phyloP scores from a whole-genome alignment of 2,113 vertebrate genomes.

The Cyphomyrus plagiostoma region DNA sequence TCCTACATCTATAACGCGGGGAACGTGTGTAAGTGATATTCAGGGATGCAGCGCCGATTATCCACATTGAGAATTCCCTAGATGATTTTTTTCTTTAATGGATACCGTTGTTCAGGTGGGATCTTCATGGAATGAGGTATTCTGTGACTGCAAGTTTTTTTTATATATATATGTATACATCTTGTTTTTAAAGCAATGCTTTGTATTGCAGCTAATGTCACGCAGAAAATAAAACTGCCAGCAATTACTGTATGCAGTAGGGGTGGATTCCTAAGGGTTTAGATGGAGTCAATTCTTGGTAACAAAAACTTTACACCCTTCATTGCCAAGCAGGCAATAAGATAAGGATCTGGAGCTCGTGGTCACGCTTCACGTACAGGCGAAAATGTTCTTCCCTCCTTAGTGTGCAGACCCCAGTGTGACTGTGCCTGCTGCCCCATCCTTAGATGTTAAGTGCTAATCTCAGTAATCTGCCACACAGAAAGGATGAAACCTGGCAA shows the following conservation, averaged over 20 bases:
- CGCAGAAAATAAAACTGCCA: slow-evolving; percentile 46
- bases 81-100: slow-evolving; percentile 46
- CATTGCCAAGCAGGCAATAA: background rate
- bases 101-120: slow-evolving; percentile 55
- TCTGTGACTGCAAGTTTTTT: slow-evolving; percentile 55
- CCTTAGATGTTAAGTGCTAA: slow-evolving; percentile 29
- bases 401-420: slow-evolving; percentile 11
- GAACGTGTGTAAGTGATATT: slow-evolving; percentile 55
- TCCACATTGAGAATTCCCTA: slow-evolving; percentile 57
- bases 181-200: slow-evolving; percentile 62
- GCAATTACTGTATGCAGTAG: slow-evolving; percentile 27
- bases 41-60: slow-evolving; percentile 58
- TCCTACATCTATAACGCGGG: slow-evolving; percentile 59
- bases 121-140: slow-evolving; percentile 69
- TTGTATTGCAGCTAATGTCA: slow-evolving; percentile 54
- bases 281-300: slow-evolving; percentile 6
- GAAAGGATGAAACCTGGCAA: background rate
- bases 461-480: background rate
- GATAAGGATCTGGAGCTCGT: background rate
- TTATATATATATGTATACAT: slow-evolving; percentile 43
- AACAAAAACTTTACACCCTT: background rate
- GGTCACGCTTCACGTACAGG: background rate
- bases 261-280: slow-evolving; percentile 20
- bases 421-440: background rate
- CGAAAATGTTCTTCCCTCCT: slow-evolving; percentile 10